These are phyloP conservation scores for Himalopsyche japonica DNA, from an alignment of 2,888 invertebrate species.

Conservation along the genomic window DNA sequence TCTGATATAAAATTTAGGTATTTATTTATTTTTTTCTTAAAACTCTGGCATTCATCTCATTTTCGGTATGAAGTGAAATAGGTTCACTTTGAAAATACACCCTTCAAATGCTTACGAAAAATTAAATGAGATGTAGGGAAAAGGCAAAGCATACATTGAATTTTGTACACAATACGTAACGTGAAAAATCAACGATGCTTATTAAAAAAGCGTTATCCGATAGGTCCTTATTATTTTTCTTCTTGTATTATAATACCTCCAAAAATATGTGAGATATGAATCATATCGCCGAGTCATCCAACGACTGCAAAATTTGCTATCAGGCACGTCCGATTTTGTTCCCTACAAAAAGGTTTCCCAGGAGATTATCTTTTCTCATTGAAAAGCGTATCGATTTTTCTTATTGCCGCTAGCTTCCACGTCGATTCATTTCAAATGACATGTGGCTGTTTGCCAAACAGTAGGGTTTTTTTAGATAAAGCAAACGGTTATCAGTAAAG, in stretches of 20 bases:
- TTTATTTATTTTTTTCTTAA: no score
- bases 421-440: not conserved
- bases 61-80: no score
- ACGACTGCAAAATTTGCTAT: not conserved
- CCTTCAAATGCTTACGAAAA: no score
- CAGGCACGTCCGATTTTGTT: not conserved
- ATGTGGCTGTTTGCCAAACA: not conserved
- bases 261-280: not conserved
- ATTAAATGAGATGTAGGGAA: not conserved
- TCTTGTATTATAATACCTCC: not conserved
- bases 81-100: no score
- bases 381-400: slow-evolving; percentile 4
- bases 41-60: no score
- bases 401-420: not conserved
- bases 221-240: not conserved
- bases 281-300: not conserved
- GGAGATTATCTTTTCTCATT: slow-evolving; percentile 4
- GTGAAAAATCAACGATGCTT: not conserved
- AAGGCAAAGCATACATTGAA: not conserved
- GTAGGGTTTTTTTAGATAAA: not conserved
- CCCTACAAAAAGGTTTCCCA: not conserved
- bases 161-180: not conserved
- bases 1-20: no score
- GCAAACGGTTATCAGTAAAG: not conserved
- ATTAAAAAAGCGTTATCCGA: not conserved